These are phyloP conservation scores for Sthenelais limicola DNA, from an alignment of 2,888 invertebrate species.

Conservation along the genomic window DNA sequence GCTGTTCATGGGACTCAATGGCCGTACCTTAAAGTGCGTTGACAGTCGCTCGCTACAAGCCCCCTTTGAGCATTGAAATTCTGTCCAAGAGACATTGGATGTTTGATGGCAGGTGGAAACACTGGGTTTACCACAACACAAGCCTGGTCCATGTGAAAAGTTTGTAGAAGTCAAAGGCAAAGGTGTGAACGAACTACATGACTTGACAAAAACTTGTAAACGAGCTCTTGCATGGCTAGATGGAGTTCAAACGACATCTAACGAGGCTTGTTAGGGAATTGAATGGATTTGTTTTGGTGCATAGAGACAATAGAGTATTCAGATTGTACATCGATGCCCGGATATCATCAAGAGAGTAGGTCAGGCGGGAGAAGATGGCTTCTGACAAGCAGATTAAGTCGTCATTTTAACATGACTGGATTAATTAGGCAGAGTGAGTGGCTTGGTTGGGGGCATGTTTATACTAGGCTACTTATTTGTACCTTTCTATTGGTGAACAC, in stretches of 20 bases:
- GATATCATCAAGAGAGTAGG: too few species aligned
- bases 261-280: background rate
- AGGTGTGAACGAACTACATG: constrained; percentile 25
- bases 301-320: background rate
- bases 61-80: too few species aligned
- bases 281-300: constrained; percentile 31
- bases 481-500: background rate
- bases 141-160: too few species aligned
- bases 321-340: too few species aligned
- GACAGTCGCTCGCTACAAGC: too few species aligned
- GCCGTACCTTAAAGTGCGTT: too few species aligned
- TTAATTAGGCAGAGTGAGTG: constrained; percentile 28
- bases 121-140: too few species aligned
- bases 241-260: constrained; percentile 8
- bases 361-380: background rate
- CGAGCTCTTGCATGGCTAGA: background rate
- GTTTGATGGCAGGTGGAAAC: too few species aligned
- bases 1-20: too few species aligned
- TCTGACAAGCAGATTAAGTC: constrained; percentile 24
- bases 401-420: constrained; percentile 17
- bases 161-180: constrained; percentile 12
- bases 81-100: too few species aligned
- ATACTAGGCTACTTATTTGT: background rate
- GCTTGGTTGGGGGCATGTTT: background rate
- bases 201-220: background rate